A percentile compares a stretch with the other conserved stretches of the same genome.
Conservation (phyloP, 2,888 invertebrate species). For the Eledona agricola region DNA sequence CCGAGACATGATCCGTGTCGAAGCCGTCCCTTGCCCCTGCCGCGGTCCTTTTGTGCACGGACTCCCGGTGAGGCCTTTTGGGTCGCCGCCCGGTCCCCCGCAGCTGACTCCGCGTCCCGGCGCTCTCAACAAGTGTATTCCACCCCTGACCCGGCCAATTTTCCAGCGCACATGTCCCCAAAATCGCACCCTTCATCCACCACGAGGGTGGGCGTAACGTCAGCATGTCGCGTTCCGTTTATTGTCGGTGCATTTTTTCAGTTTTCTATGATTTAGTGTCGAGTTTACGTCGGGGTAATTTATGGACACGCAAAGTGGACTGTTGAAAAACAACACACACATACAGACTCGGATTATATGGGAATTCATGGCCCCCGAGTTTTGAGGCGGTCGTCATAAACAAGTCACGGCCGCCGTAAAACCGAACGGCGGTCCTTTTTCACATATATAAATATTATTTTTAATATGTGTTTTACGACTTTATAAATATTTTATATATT, state of each 20-base stretch:
- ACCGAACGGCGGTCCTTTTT: slow-evolving; percentile 60
- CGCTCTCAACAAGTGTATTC: slow-evolving; percentile 13
- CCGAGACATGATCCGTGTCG: too few species aligned
- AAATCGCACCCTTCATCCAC: slow-evolving; percentile 1
- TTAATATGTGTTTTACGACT: slow-evolving; percentile 64
- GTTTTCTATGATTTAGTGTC: slow-evolving; percentile 32
- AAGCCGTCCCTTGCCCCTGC: too few species aligned
- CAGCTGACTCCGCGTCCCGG: too few species aligned
- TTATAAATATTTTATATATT: slow-evolving; percentile 64
- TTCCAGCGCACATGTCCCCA: slow-evolving; percentile 1
- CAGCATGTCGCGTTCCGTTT: slow-evolving; percentile 12
- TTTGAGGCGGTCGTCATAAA: slow-evolving; percentile 60
- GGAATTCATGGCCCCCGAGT: slow-evolving; percentile 52
- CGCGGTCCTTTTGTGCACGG: too few species aligned
- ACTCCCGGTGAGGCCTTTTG: too few species aligned
- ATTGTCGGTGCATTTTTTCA: slow-evolving; percentile 2
- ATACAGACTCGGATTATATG: slow-evolving; percentile 45
- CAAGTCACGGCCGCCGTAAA: slow-evolving; percentile 62
- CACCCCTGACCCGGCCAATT: background rate
- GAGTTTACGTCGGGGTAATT: slow-evolving; percentile 38
- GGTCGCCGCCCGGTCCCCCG: too few species aligned
- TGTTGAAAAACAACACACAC: slow-evolving; percentile 41
- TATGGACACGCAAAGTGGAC: slow-evolving; percentile 41
- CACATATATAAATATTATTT: slow-evolving; percentile 64
- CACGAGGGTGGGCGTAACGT: slow-evolving; percentile 14